A percentile compares a stretch with the other conserved stretches of the same genome.
phyloP scores from a whole-genome alignment of 2,888 invertebrate genomes.

The Sepioteuthis lessoniana region DNA sequence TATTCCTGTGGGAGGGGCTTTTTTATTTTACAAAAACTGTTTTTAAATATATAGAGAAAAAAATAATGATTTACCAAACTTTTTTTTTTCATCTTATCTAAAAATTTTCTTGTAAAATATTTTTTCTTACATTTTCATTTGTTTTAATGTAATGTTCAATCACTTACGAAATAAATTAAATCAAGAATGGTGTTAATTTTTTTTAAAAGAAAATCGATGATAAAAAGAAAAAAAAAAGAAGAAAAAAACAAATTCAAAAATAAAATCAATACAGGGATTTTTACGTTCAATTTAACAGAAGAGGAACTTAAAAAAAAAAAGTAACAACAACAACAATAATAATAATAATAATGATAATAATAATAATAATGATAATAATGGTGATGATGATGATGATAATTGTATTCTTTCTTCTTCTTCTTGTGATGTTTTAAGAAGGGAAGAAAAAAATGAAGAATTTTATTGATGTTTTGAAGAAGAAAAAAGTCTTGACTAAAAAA shows the following conservation, averaged over 20 bases:
- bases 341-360: no score
- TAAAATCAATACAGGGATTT: neutral
- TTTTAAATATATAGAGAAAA: neutral
- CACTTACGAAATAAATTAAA: neutral
- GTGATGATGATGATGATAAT: no score
- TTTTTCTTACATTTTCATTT: neutral
- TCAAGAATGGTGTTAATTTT: neutral
- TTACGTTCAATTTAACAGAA: neutral
- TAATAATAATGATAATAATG: no score
- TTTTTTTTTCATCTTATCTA: neutral
- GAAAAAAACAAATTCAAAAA: neutral
- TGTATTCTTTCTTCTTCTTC: neutral
- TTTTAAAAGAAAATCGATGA: neutral
- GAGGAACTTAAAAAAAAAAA: neutral
- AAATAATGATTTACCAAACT: neutral
- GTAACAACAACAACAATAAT: no score
- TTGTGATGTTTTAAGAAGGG: neutral
- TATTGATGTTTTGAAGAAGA: neutral
- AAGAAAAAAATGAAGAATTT: neutral
- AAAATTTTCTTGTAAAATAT: neutral
- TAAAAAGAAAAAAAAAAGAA: neutral
- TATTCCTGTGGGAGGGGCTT: no score
- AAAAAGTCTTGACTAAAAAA: neutral
- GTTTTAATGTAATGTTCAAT: neutral
- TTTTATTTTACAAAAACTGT: no score